These are phyloP conservation scores for Anguilla anguilla DNA, from an alignment of 2,797 vertebrate species.

Conservation along the genomic window DNA sequence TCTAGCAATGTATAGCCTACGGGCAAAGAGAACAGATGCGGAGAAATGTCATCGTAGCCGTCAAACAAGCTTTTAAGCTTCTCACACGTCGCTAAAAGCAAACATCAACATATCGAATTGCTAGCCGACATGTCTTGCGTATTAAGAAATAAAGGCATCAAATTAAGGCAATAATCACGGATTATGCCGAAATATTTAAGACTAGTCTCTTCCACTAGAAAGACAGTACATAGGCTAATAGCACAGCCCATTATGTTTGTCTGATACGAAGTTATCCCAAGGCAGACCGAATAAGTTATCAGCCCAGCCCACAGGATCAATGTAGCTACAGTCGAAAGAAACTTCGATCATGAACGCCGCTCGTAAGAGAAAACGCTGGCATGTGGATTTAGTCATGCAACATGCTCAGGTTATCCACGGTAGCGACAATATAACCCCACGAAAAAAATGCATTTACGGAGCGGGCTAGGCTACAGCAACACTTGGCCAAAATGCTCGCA, in stretches of 20 bases:
- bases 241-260: not conserved
- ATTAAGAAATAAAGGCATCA: not conserved
- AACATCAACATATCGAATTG: not conserved
- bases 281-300: not conserved
- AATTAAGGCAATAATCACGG: not conserved
- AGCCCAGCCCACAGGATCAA: not conserved
- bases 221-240: not conserved
- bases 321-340: not conserved
- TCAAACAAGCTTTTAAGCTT: not conserved
- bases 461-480: not conserved
- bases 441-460: not conserved
- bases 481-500: not conserved
- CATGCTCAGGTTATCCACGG: not conserved
- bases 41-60: not conserved
- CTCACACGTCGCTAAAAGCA: not conserved
- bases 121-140: not conserved
- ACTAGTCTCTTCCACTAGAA: not conserved
- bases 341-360: not conserved
- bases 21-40: not conserved
- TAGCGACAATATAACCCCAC: not conserved
- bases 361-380: not conserved
- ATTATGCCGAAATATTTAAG: not conserved
- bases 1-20: not conserved
- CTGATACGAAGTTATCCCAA: not conserved
- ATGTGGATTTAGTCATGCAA: not conserved